A percentile compares a stretch with the other conserved stretches of the same genome.
phyloP scores from a whole-genome alignment of 1,140 invertebrate genomes.

The Tetragonula clypearis region DNA sequence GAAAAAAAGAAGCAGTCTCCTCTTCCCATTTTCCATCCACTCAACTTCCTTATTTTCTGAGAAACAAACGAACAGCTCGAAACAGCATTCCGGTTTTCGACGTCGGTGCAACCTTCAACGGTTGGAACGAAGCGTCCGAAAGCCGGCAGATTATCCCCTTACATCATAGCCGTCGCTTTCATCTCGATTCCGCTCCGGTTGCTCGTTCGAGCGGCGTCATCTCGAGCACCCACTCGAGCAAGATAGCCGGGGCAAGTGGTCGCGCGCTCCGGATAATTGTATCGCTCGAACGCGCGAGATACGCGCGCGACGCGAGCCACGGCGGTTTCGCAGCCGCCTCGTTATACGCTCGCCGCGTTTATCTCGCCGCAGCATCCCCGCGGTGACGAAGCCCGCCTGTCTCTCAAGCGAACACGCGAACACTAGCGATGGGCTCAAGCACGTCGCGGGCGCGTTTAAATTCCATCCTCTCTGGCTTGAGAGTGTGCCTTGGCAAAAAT shows the following conservation, averaged over 20 bases:
- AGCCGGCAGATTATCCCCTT: slow-evolving; percentile 26
- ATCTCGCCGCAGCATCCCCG: slow-evolving; percentile 70
- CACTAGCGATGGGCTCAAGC: not conserved
- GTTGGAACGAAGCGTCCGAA: not conserved
- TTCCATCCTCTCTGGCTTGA: too few species aligned
- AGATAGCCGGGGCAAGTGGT: slow-evolving; percentile 25
- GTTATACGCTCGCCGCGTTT: slow-evolving; percentile 72
- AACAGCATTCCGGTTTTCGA: not conserved
- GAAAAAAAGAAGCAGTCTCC: too few species aligned
- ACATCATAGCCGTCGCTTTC: slow-evolving; percentile 30
- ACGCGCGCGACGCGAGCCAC: slow-evolving; percentile 17
- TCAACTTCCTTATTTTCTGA: too few species aligned
- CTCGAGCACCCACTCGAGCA: slow-evolving; percentile 39
- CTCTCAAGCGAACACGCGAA: slow-evolving; percentile 52
- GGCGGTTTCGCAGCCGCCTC: slow-evolving; percentile 66
- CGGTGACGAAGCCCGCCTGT: slow-evolving; percentile 72
- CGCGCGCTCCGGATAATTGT: slow-evolving; percentile 37
- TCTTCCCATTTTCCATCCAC: too few species aligned
- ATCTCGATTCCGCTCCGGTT: slow-evolving; percentile 35
- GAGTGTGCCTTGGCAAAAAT: too few species aligned
- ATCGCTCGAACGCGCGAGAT: slow-evolving; percentile 36
- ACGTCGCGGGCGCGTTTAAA: too few species aligned
- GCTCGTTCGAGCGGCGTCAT: slow-evolving; percentile 24
- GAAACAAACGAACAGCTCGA: not conserved
- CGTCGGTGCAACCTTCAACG: not conserved